These are phyloP conservation scores for Neolamprologus variostigma DNA, from an alignment of 2,113 vertebrate genomes.

Conservation along the genomic window DNA sequence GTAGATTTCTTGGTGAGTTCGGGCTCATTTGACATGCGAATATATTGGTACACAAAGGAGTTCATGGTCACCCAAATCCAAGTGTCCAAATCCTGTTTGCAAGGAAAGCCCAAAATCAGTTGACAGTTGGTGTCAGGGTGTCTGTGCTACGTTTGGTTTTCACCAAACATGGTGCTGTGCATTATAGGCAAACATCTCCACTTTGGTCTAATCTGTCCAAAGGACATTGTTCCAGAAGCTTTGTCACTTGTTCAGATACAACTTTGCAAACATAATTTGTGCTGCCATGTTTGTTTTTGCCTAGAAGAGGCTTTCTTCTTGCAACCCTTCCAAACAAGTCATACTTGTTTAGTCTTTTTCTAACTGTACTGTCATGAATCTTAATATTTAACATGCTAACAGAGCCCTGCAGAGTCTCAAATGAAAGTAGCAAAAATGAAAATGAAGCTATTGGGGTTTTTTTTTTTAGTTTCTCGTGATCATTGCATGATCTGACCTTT, in stretches of 20 bases:
- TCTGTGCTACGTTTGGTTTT: neutral
- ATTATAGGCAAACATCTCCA: neutral
- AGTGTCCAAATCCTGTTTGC: neutral
- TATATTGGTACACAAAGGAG: neutral
- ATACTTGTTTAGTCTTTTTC: neutral
- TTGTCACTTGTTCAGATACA: neutral
- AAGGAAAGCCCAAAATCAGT: neutral
- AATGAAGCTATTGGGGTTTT: accelerated
- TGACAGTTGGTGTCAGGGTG: neutral
- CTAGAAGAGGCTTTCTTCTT: neutral
- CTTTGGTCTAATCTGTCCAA: neutral
- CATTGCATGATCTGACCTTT: neutral
- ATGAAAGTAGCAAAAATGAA: neutral
- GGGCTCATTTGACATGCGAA: neutral
- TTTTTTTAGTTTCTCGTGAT: neutral
- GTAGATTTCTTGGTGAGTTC: neutral
- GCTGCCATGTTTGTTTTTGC: neutral
- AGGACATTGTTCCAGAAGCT: neutral
- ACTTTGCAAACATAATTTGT: neutral
- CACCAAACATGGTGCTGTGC: neutral
- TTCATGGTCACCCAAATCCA: neutral
- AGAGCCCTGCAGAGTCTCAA: neutral
- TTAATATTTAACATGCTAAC: neutral
- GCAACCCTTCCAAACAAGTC: neutral
- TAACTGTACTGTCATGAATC: neutral